These are phyloP conservation scores for Drosophila murphyi DNA, from an alignment of 1,140 invertebrate genomes.

Conservation along the genomic window DNA sequence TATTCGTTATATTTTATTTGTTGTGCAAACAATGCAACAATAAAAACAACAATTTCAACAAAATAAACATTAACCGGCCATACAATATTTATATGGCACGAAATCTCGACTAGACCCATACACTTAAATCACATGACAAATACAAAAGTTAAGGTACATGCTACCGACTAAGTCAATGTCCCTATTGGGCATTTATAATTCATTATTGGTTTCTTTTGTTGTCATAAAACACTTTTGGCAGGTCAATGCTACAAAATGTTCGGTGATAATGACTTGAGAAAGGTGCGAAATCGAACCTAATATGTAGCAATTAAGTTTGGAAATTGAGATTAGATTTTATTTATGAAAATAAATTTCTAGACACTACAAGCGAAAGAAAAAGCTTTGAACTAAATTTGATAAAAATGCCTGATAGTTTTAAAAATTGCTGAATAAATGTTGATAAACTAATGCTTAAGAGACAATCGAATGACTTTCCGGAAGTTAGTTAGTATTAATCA, in stretches of 20 bases:
- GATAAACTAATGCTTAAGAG: no score
- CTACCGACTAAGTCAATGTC: conserved; percentile 6
- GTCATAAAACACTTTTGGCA: neutral
- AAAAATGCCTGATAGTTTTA: no score
- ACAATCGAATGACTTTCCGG: no score
- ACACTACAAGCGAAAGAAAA: no score
- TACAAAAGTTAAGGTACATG: neutral
- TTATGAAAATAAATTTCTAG: no score
- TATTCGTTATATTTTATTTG: conserved; percentile 56
- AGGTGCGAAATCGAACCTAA: neutral
- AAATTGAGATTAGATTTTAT: neutral
- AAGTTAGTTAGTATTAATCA: conserved; percentile 2
- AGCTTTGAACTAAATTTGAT: no score
- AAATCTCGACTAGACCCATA: conserved; percentile 31
- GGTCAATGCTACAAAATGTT: neutral
- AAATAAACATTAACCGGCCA: conserved; percentile 10
- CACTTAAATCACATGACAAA: conserved; percentile 20
- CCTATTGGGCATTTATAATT: neutral
- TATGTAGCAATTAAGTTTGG: no score
- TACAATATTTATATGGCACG: conserved; percentile 15
- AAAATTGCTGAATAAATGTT: no score
- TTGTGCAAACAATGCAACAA: conserved; percentile 53
- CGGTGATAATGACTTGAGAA: neutral
- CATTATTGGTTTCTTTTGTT: neutral
- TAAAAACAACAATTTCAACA: neutral